Conservation (phyloP, 1,140 invertebrate genomes). For the Tachypleus tridentatus region DNA sequence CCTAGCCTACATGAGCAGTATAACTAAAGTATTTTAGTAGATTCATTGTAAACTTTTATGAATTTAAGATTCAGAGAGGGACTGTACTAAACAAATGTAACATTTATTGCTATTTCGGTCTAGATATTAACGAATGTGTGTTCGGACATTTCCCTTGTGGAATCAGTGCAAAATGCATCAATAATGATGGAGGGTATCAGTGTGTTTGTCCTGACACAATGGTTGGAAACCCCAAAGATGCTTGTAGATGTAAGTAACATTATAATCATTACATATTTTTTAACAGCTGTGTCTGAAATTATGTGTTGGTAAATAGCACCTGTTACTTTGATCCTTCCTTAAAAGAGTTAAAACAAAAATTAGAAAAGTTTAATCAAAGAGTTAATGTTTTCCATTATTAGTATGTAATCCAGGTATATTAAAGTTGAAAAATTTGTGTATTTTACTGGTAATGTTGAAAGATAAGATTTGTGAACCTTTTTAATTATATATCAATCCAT, state of each 20-base stretch:
- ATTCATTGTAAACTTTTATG: too few relatives aligned
- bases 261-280: background rate
- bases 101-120: slow-evolving; percentile 44
- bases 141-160: slow-evolving; percentile 57
- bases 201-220: slow-evolving; percentile 31
- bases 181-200: slow-evolving; percentile 47
- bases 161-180: slow-evolving; percentile 81
- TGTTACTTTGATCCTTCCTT: too few relatives aligned
- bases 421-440: background rate
- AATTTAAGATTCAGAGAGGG: too few relatives aligned
- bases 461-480: background rate
- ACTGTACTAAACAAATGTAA: slow-evolving; percentile 29
- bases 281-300: background rate
- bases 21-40: too few relatives aligned
- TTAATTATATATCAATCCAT: background rate
- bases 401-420: background rate
- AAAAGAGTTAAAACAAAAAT: too few relatives aligned
- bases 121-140: slow-evolving; percentile 75
- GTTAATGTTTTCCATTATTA: too few relatives aligned
- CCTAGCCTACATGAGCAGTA: too few relatives aligned
- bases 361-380: too few relatives aligned
- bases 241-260: slow-evolving; percentile 32
- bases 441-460: background rate
- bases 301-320: too few relatives aligned
- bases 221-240: slow-evolving; percentile 29